Percentiles rank a stretch among this genome's conserved stretches.
Evolutionary conservation across 2,888 invertebrate genomes (phyloP).

Genomic region (Rhopalosiphum nymphaeae): DNA sequence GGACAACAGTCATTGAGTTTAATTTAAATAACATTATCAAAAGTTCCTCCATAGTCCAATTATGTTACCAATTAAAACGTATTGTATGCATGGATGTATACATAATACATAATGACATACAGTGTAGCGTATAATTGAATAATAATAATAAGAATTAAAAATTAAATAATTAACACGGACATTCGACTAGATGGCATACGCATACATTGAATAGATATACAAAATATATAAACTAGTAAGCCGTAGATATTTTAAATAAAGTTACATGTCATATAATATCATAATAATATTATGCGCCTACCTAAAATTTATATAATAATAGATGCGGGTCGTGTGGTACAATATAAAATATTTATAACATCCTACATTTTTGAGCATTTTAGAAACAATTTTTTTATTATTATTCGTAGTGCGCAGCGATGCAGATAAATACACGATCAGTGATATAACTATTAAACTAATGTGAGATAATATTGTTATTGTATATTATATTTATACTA

Average conservation of each 20-base stretch:
- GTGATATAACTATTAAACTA: background rate
- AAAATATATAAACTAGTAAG: slow-evolving; percentile 7
- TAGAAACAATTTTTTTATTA: slow-evolving; percentile 5
- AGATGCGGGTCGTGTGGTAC: background rate
- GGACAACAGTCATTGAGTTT: slow-evolving; percentile 17
- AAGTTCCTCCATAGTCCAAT: background rate
- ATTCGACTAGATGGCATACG: background rate
- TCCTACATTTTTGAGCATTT: slow-evolving; percentile 8
- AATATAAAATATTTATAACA: background rate
- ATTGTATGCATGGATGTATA: background rate
- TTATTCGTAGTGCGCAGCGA: background rate
- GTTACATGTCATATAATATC: background rate
- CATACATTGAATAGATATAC: background rate
- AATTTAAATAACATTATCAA: slow-evolving; percentile 41
- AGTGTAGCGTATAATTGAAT: background rate
- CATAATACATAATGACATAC: background rate
- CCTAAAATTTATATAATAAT: background rate
- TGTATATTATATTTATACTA: background rate
- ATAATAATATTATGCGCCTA: background rate
- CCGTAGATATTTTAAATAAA: background rate
- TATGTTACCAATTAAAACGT: slow-evolving; percentile 1
- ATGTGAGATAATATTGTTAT: background rate
- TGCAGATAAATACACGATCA: slow-evolving; percentile 14
- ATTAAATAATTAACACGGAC: background rate
- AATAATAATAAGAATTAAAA: background rate